Evolutionary conservation across 2,888 invertebrate genomes (phyloP), one percentile per base, ranked within the genome.

Genomic region (Pedicia rivosa): DNA sequence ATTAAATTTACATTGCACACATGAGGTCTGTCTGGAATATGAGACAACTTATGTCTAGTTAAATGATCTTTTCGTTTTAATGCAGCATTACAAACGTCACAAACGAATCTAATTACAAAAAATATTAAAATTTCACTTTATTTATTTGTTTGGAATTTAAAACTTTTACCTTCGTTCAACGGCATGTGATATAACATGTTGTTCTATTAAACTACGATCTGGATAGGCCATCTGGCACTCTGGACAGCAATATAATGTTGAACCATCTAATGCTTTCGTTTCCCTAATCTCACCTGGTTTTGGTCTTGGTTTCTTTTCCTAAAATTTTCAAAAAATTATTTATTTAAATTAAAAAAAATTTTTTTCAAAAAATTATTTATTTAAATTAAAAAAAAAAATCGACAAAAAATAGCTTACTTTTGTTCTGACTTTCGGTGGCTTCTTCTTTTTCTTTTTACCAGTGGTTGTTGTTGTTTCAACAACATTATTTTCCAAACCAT

Each of bases 181-280:
- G 4, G 84, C 84, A 56, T 87, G 86, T 8, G 84, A 84, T 13
- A 83, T 68, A n/a, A 87, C 65, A 59, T 87, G 86, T 50, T 87
- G 84, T 48, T 87, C 86, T 39, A 87, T 62, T 31, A 86, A 61
- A 42, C 78, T 81, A 41, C 83, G 76, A 55, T 87, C 84, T 3
- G 86, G 84, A 54, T 86, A 83, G 25, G 84, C 84, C 83, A 86
- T 83, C 56, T 87, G 82, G 53, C 86, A 86, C 54, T 86, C 84
- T 1, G 86, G 84, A 55, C 86, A 86, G 54, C 86, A 84, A 51
- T 81, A 86, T 13, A 86, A 55, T 0, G 84, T 84, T 36, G 84
- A 83, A 27, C 87, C 86, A 47, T 87, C 86, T 36, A 78, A 49
- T 16, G 74, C 74, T 14, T 72, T 74, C 2, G 72, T 72, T 40